phyloP scores from a whole-genome alignment of 2,113 vertebrate species.

The Plecturocebus donacophilus region DNA sequence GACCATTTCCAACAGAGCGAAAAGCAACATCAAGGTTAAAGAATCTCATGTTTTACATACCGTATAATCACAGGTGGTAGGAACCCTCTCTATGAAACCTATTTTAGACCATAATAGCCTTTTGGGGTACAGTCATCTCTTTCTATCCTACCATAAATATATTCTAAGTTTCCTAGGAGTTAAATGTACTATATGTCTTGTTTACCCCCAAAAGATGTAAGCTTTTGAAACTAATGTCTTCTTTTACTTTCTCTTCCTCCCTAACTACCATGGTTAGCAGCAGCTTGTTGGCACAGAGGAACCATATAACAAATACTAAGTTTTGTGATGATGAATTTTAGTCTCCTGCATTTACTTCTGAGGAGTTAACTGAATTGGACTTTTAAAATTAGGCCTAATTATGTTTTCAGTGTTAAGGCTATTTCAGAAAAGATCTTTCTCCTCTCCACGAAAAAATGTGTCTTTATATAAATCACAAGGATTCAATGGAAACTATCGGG shows the following conservation, averaged over 20 bases:
- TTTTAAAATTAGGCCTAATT: background rate
- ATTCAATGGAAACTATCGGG: background rate
- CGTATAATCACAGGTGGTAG: background rate
- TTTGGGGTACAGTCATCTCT: background rate
- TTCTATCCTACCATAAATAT: background rate
- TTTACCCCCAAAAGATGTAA: background rate
- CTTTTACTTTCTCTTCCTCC: background rate
- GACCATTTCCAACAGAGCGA: background rate
- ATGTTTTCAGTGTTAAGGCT: background rate
- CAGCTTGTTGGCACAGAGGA: background rate
- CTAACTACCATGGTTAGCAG: background rate
- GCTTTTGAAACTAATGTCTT: background rate
- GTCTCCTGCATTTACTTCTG: background rate
- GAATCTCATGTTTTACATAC: background rate
- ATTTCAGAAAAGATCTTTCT: background rate
- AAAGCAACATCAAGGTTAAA: background rate
- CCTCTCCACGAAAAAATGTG: constrained; percentile 32
- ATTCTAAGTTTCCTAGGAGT: background rate
- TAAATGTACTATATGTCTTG: background rate
- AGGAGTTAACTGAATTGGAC: background rate
- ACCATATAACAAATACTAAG: background rate
- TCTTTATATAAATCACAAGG: constrained; percentile 25
- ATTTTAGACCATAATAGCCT: background rate
- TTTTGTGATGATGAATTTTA: background rate
- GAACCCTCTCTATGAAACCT: background rate